phyloP scores from a whole-genome alignment of 2,113 vertebrate species.

The Theropithecus gelada region DNA sequence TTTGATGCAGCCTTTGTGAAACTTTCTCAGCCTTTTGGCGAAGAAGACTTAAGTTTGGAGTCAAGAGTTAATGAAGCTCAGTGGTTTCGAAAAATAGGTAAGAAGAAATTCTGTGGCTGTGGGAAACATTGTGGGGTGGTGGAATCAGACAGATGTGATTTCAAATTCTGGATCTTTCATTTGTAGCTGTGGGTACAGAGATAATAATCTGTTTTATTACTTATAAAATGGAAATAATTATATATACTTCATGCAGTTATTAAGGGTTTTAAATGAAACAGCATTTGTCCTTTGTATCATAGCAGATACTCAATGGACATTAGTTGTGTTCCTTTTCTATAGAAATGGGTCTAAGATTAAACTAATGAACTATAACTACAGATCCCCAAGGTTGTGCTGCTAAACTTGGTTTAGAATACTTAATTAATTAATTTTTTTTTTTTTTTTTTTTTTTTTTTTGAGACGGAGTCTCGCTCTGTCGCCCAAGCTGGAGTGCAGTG shows the following conservation, averaged over 20 bases:
- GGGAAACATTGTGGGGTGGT: neutral
- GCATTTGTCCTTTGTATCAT: neutral
- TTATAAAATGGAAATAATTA: slow-evolving; percentile 11
- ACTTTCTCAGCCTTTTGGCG: slow-evolving; percentile 72
- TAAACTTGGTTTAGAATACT: slow-evolving; percentile 38
- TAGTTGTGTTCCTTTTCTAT: slow-evolving; percentile 48
- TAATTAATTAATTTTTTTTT: neutral
- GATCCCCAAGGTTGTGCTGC: neutral
- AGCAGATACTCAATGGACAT: neutral
- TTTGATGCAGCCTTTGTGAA: slow-evolving; percentile 86
- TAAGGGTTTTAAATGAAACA: slow-evolving; percentile 37
- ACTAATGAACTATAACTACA: slow-evolving; percentile 49
- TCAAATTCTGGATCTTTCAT: slow-evolving; percentile 43
- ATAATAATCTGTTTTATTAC: slow-evolving; percentile 53
- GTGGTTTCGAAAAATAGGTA: slow-evolving; percentile 96
- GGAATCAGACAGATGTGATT: neutral
- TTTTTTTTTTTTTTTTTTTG: too few relatives aligned
- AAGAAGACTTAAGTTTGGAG: slow-evolving; percentile 72
- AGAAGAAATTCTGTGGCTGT: slow-evolving; percentile 19
- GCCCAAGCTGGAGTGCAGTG: too few relatives aligned
- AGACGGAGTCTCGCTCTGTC: too few relatives aligned
- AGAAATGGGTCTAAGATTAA: slow-evolving; percentile 29
- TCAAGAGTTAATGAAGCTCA: slow-evolving; percentile 86
- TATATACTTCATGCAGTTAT: neutral
- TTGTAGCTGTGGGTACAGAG: neutral